Evolutionary conservation across 2,797 vertebrate genomes (phyloP), one percentile per base, ranked within the genome.

Genomic region (Peromyscus eremicus): DNA sequence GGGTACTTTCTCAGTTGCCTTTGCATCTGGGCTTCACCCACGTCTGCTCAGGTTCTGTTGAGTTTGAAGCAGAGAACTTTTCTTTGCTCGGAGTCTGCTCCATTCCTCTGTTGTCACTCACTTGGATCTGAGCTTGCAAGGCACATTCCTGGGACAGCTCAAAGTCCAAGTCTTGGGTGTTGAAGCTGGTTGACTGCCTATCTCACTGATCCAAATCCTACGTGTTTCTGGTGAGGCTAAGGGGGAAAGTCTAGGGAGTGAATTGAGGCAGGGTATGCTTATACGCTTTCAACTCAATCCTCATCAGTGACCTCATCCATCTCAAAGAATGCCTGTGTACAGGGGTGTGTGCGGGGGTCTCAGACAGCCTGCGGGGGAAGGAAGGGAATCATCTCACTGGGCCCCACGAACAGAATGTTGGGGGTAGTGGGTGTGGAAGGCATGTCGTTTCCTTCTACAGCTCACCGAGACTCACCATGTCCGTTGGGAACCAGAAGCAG

Each of bases 351-450:
- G 5, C 60, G 57, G 89, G 81, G 52, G 68, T 13, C 5, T 27
- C 25, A 2, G 73, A 8, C 1, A 17, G 66, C n/a, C 66, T 43
- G 12, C 0, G 6, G 34, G 57, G n/a, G 16, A 5, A 55, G 6
- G 12, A 70, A n/a, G 34, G 21, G 23, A 27, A 16, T 2, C 2
- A 17, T 29, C 55, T 43, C 2, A 2, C 9, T 37, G 75, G 80
- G 60, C 46, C 57, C n/a, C 0, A 3, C 57, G 71, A 57, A 43
- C 25, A 82, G 37, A 66, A 29, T 49, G n/a, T 66, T 27, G 1
- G 23, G 8, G 1, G 37, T 0, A 3, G 14, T 29, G 2, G 62
- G 14, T 0, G 0, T 8, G 73, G 57, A 3, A 0, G 2, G 10
- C 6, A 0, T 17, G 17, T n/a, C 4, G 6, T 6, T 23, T 62